Evolutionary conservation across 2,888 invertebrate species (phyloP), one percentile per base, ranked within the genome.

Genomic region (Parnassius orleans): DNA sequence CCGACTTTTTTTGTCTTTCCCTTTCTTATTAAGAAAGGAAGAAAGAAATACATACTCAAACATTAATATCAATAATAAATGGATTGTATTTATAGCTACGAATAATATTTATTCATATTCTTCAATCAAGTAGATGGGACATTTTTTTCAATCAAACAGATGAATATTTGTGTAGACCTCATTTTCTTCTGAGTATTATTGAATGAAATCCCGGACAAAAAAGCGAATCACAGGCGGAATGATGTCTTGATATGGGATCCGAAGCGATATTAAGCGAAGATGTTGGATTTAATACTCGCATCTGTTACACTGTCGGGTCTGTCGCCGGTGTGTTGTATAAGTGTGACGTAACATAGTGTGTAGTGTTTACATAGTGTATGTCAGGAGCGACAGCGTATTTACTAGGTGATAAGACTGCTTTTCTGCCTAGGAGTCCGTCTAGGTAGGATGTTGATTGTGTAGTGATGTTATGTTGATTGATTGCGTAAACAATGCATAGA

Each of bases 221-320:
- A 53, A 48, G 42, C 53, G 60, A 12, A 33, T 53, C 48, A n/a
- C 12, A 24, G 41, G 42, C 19, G 58, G 46, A 43, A 44, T 55
- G 61, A 56, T 55, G 55, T 56, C 56, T 56, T 56, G 61, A 61
- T 61, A 61, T 41, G 61, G 46, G 55, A 55, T 53, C 51, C 46
- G 60, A 42, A 42, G 46, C 24, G 50, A 60, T 60, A 51, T 56
- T 24, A n/a, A 33, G 33, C 5, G 7, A 33, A 33, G 15, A 50
- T 44, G 53, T 33, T 3, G 50, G 33, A 50, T 50, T 24, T 56
- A 56, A 61, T 61, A 51, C 56, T 15, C 15, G 56, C 61, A 61
- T 56, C 55, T 61, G 61, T 51, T 61, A 44, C 61, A 3, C 51
- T 7, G 47, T 33, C 19, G 47, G 33, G 56, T 5, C 51, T 7